Base-by-base conservation (phyloP, 1,140 invertebrate species). In the Samia ricini region DNA sequence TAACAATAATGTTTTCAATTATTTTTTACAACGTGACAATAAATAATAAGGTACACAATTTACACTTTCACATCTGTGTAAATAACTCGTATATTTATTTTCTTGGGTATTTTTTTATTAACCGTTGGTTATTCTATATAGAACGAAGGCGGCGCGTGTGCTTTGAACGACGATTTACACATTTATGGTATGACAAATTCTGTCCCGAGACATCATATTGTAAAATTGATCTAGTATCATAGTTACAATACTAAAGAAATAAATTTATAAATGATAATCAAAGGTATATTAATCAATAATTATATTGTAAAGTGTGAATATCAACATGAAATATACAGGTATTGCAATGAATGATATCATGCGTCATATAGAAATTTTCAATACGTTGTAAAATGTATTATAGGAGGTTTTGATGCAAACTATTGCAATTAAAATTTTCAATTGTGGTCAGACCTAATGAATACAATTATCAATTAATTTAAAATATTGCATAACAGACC, bases 81-180 rank as follows among this genome's bases (percentile, higher is more conserved):
- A 67, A 21, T 63, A 60, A 67, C 51, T 60, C 54, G 58, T 68
- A 26, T 21, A 58, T 29, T 64, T 61, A 56, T 64, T 64, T 63
- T 52, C 21, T 22, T 52, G 51, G 36, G 55, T n/a, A n/a, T n/a
- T 29, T 57, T 50, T 55, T 51, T 60, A 56, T 63, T 61, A 24
- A 42, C 33, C 24, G 1, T 22, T 23, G 49, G 24, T 50, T 18
- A 59, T 26, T 18, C 23, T 22, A 42, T 23, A 21, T 10, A 22
- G 61, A 61, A 60, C 58, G 36, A 55, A 29, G 26, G 64, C 54
- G 60, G 60, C 69, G 66, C 72, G 72, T 74, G 72, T 71, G 69
- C 36, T 52, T 57, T 63, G 62, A 49, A 66, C 58, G 66, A 52
- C 64, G 60, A 56, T 33, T 51, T 64, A 48, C 22, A 71, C 66